These are phyloP conservation scores for Frieseomelitta varia DNA, from an alignment of 1,140 invertebrate species.

Conservation along the genomic window DNA sequence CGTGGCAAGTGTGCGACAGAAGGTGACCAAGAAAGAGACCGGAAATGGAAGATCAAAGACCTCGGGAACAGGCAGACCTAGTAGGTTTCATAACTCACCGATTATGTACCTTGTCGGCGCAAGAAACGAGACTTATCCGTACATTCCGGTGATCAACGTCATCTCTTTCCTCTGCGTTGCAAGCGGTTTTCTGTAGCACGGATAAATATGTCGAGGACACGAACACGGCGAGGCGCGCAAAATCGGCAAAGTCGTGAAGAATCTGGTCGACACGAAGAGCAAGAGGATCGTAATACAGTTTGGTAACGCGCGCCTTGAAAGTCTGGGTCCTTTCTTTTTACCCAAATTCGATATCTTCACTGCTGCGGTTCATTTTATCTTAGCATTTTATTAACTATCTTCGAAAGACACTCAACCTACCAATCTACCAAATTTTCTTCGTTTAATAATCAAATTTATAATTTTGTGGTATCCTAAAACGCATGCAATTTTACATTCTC, in stretches of 20 bases:
- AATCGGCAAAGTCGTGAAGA: background rate
- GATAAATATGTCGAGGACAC: constrained; percentile 52
- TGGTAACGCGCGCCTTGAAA: background rate
- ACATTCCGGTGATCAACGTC: constrained; percentile 3
- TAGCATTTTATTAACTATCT: too few relatives aligned
- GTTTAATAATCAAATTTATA: accelerated
- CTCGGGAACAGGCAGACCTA: background rate
- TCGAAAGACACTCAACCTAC: background rate
- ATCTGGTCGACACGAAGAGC: background rate
- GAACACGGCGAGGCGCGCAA: background rate
- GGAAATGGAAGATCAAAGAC: constrained; percentile 22
- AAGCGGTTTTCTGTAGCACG: constrained; percentile 14
- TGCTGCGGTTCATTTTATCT: background rate
- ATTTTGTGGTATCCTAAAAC: background rate
- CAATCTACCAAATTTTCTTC: too few relatives aligned
- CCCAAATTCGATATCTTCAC: background rate
- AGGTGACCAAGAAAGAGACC: background rate
- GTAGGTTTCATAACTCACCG: constrained; percentile 13
- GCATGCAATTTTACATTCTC: background rate
- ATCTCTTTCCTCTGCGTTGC: background rate
- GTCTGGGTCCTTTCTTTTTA: too few relatives aligned
- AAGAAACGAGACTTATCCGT: constrained; percentile 2
- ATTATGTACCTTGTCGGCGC: constrained; percentile 9
- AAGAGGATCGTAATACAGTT: background rate
- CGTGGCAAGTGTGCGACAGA: background rate